phyloP scores from a whole-genome alignment of 2,888 invertebrate species.

The Epistrophella euchroma region DNA sequence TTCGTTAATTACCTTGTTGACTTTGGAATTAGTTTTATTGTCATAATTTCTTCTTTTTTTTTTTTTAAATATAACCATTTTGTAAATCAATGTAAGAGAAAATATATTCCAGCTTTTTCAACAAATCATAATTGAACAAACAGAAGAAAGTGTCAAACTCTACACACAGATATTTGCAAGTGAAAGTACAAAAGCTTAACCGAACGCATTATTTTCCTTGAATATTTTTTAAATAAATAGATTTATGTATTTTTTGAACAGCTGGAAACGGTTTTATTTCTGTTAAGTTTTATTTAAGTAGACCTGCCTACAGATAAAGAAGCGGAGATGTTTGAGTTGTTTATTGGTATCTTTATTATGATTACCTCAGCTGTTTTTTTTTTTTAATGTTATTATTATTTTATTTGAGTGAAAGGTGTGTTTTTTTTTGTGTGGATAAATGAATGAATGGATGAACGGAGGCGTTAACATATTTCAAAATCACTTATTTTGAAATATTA shows the following conservation, averaged over 20 bases:
- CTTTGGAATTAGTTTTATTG: background rate
- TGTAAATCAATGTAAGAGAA: background rate
- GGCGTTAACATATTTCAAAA: constrained; percentile 65
- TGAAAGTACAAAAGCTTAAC: background rate
- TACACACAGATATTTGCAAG: background rate
- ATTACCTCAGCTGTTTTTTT: constrained; percentile 42
- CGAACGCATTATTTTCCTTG: background rate
- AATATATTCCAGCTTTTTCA: background rate
- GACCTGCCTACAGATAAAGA: constrained; percentile 13
- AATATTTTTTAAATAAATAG: background rate
- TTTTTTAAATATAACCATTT: background rate
- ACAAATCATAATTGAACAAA: background rate
- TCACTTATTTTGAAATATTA: constrained; percentile 48
- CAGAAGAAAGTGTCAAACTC: background rate
- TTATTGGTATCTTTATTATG: constrained; percentile 43
- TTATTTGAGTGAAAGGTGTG: constrained; percentile 35
- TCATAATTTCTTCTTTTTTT: background rate
- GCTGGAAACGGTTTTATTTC: constrained; percentile 45
- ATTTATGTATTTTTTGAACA: constrained; percentile 21
- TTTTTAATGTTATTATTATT: constrained; percentile 14
- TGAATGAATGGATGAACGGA: constrained; percentile 17
- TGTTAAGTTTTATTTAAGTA: constrained; percentile 28
- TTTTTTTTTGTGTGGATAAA: background rate
- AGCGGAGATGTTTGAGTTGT: constrained; percentile 49
- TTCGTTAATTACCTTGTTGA: constrained; percentile 1